Evolutionary conservation across 2,113 vertebrate species (phyloP).

Genomic region (Melanerpes aurifrons): DNA sequence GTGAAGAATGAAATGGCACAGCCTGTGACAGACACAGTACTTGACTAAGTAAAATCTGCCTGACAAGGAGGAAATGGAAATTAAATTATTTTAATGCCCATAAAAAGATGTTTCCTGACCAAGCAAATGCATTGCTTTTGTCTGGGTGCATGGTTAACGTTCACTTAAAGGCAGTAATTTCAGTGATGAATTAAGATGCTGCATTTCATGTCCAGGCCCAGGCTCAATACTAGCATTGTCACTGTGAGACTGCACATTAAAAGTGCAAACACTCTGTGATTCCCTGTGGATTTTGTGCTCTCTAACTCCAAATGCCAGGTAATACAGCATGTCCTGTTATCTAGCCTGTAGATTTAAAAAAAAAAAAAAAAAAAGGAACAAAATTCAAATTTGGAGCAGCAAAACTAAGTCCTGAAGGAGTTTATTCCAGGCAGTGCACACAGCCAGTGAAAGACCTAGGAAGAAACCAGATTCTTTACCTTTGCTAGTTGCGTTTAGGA

Average conservation of each 20-base stretch:
- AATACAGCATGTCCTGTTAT: not conserved
- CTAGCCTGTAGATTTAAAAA: not conserved
- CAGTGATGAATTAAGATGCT: not conserved
- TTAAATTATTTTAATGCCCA: not conserved
- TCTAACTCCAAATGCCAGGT: not conserved
- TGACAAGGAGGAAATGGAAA: slow-evolving; percentile 7
- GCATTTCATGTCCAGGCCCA: not conserved
- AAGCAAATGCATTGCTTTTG: slow-evolving; percentile 15
- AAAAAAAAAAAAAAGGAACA: not conserved
- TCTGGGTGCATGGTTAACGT: not conserved
- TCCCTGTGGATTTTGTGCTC: not conserved
- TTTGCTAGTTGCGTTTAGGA: not conserved
- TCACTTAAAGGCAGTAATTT: slow-evolving; percentile 16
- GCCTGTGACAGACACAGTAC: rapidly evolving
- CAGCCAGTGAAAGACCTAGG: not conserved
- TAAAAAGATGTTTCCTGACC: slow-evolving; percentile 18
- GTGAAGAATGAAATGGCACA: not conserved
- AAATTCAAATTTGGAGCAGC: not conserved
- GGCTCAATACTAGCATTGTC: not conserved
- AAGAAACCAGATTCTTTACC: not conserved
- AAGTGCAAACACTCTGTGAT: not conserved
- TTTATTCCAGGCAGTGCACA: not conserved
- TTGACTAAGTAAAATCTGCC: not conserved
- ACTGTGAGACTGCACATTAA: not conserved
- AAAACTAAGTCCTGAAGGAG: not conserved